Percentiles rank a stretch among this genome's conserved stretches.
These are phyloP conservation scores for Oncorhynchus mykiss DNA, from an alignment of 2,113 vertebrate genomes.

Conservation along the genomic window DNA sequence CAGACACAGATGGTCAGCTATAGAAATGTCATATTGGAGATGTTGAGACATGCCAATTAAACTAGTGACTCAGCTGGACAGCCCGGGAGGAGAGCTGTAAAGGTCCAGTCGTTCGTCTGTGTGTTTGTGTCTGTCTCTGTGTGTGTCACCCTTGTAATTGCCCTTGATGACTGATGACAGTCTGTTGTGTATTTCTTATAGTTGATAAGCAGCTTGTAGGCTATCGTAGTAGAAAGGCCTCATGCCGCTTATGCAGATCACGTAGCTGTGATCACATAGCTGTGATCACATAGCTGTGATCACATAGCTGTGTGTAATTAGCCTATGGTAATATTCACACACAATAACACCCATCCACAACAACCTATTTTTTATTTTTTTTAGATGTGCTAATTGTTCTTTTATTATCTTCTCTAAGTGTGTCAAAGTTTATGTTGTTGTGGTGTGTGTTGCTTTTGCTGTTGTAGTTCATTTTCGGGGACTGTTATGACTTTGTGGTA, in stretches of 20 bases:
- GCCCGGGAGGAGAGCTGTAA: constrained; percentile 24
- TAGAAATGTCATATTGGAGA: constrained; percentile 65
- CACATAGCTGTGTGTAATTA: not conserved
- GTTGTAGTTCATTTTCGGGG: not conserved
- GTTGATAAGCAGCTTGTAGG: not conserved
- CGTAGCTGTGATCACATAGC: not conserved
- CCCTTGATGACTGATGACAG: not conserved
- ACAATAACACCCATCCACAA: not conserved
- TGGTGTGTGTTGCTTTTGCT: not conserved
- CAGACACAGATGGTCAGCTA: constrained; percentile 55
- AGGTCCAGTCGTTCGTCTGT: not conserved
- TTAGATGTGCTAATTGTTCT: not conserved
- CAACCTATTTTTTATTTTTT: not conserved
- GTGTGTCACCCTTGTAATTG: not conserved
- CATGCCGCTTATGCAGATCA: not conserved
- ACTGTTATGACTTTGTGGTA: no score
- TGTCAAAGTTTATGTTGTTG: no score
- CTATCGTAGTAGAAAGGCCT: not conserved
- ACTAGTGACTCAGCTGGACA: constrained; percentile 41
- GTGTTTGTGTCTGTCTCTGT: not conserved
- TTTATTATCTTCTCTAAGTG: not conserved
- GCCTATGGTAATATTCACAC: constrained; percentile 1
- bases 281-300: not conserved
- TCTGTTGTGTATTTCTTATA: not conserved
- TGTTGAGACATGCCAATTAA: constrained; percentile 42